Base-by-base conservation (phyloP, 53 echinoderm and acorn worm species). In the Patiria pectinifera region DNA sequence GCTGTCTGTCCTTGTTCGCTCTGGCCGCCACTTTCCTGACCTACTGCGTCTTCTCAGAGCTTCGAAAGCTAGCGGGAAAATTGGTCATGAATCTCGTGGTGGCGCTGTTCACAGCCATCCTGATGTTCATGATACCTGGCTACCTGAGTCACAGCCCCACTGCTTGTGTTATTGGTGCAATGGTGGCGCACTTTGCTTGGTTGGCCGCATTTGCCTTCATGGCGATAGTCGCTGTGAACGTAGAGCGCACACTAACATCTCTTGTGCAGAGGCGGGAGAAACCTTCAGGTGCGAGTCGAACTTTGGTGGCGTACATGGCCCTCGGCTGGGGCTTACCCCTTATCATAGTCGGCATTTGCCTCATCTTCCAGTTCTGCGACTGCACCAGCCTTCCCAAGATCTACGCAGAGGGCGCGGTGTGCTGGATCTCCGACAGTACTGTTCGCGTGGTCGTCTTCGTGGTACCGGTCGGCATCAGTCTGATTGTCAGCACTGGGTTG, bases 201-300 rank as follows among this genome's bases (percentile, higher is more conserved):
- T 23, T 89, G 11, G 89, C 89, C 21, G 83, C 93, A 16, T 93
- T 93, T 59, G 26, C 48, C 35, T 93, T 89, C 82, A 93, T 83
- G 89, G 75, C 83, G 75, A 18, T 84, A 46, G 19, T 93, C 25
- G 82, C 93, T 1, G 48, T 83, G 26, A 76, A 89, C 74, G 76
- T 78, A 8, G 83, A 82, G 6, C 81, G 82, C n/a, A 83, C 89
- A 6, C 75, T 93, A 11, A 76, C 77, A 18, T 79, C 85, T 10
- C 45, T 77, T 24, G 8, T 78, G 35, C 45, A 77, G 1, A 6
- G 48, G 11, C 23, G 58, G 45, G 82, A 47, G 8, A 22, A 69
- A 4, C 15, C 15, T 4, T 25, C 71, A 6, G 91, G 71, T 9
- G 2, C 53, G 1, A 26, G 35, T 35, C 18, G 71, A 13, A 21